A percentile compares a stretch with the other conserved stretches of the same genome.
phyloP scores from a whole-genome alignment of 2,113 vertebrate genomes.

The Pogona vitticeps region DNA sequence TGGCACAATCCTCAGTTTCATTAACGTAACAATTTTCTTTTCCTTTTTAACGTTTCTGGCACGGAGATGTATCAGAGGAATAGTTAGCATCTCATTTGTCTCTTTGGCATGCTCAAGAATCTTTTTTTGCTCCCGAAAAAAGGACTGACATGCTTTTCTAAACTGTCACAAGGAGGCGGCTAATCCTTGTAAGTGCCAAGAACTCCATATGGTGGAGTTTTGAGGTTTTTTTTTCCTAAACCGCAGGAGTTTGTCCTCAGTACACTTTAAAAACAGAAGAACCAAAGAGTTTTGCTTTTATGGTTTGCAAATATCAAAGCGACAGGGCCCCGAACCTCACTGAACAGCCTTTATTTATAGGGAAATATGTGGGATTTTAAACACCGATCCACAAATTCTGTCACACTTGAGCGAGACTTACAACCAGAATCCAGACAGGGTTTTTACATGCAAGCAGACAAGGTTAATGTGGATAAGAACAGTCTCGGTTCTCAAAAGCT shows the following conservation, averaged over 20 bases:
- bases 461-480: no score
- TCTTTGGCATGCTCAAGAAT: fast-evolving
- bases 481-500: neutral
- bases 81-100: neutral
- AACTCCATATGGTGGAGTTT: constrained; percentile 27
- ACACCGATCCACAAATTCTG: neutral
- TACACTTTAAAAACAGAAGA: neutral
- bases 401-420: no score
- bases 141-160: constrained; percentile 1
- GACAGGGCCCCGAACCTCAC: neutral
- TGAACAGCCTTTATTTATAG: constrained; percentile 5
- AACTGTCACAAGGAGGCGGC: constrained; percentile 69
- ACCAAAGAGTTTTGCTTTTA: neutral
- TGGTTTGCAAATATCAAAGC: constrained; percentile 12
- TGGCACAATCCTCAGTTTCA: neutral
- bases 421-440: neutral
- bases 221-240: no score
- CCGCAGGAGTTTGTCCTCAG: constrained; percentile 14
- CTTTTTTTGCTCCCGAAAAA: neutral
- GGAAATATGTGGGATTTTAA: constrained; percentile 19
- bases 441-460: neutral
- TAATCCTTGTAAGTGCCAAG: constrained; percentile 52
- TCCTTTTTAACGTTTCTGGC: no score
- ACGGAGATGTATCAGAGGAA: neutral
- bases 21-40: neutral